phyloP scores from a whole-genome alignment of 1,140 invertebrate genomes.

The Coptotermes formosanus region DNA sequence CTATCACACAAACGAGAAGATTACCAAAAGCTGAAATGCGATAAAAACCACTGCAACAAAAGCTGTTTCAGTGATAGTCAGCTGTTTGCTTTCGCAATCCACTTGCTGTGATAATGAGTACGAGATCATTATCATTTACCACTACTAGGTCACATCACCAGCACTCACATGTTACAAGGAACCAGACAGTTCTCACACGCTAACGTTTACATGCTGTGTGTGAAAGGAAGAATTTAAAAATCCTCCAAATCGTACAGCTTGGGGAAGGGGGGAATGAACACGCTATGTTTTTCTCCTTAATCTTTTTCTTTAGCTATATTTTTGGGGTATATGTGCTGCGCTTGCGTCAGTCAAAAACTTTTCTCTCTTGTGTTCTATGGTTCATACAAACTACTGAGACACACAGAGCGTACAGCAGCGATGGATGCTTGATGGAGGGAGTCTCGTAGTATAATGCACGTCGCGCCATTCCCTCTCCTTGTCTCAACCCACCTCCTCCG shows the following conservation, averaged over 20 bases:
- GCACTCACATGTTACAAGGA: background rate
- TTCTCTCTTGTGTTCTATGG: background rate
- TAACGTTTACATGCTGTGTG: background rate
- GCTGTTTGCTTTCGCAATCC: background rate
- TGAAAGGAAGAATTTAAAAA: background rate
- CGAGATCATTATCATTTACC: background rate
- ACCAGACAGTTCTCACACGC: background rate
- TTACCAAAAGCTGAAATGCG: too few species aligned
- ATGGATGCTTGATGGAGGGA: background rate
- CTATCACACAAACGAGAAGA: too few species aligned
- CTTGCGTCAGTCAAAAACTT: background rate
- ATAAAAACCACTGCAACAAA: background rate
- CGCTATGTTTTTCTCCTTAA: background rate
- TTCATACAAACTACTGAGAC: background rate
- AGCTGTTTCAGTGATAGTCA: background rate
- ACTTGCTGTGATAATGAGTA: background rate
- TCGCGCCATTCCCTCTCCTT: background rate
- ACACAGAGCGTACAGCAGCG: background rate
- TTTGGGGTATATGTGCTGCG: background rate
- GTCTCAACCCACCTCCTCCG: background rate
- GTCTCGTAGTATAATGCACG: background rate
- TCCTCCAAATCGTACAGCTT: background rate
- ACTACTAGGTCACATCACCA: background rate
- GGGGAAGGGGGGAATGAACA: background rate
- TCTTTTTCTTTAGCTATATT: background rate